A percentile compares a stretch with the other conserved stretches of the same genome.
Evolutionary conservation across 2,113 vertebrate species (phyloP).

Genomic region (Pteronura brasiliensis): DNA sequence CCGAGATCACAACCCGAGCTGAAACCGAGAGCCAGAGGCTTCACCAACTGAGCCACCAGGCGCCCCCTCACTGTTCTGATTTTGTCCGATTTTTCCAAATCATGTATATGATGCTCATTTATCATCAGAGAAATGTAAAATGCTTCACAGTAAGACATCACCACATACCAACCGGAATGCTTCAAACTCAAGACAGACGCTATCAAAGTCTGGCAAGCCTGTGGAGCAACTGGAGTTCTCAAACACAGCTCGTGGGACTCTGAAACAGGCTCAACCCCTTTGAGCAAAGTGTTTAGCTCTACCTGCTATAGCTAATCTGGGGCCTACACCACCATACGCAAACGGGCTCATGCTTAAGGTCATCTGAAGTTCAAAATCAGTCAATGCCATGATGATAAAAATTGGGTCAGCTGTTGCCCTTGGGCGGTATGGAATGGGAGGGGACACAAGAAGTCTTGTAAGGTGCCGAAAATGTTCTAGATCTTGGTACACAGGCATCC

Average conservation of each 20-base stretch:
- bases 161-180: background rate
- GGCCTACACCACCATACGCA: background rate
- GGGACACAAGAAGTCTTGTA: background rate
- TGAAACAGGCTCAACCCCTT: background rate
- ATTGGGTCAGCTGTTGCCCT: background rate
- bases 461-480: background rate
- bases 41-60: background rate
- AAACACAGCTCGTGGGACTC: background rate
- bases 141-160: background rate
- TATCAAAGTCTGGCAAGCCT: background rate
- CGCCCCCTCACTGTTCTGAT: background rate
- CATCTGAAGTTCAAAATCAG: background rate
- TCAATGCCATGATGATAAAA: background rate
- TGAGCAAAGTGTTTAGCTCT: background rate
- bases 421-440: background rate
- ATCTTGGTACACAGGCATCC: background rate
- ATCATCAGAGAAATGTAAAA: background rate
- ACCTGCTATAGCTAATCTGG: background rate
- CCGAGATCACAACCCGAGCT: background rate
- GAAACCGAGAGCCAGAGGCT: background rate
- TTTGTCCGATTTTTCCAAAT: background rate
- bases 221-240: background rate
- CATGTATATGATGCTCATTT: background rate
- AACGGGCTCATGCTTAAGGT: fast-evolving
- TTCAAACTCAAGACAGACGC: background rate